Evolutionary conservation across 2,888 invertebrate genomes (phyloP).

Genomic region (Agonopterix arenella): DNA sequence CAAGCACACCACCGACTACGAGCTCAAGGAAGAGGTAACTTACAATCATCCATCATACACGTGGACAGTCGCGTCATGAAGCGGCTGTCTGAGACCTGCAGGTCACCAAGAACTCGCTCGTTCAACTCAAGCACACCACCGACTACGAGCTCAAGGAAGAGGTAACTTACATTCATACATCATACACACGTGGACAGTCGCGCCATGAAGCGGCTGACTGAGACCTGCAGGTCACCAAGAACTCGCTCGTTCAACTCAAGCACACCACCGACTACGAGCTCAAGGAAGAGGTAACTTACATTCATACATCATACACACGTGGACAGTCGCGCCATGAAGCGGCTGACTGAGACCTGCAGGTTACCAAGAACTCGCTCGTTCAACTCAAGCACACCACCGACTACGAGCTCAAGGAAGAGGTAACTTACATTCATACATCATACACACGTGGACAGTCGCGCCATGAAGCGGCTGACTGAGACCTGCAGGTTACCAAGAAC

Average conservation of each 20-base stretch:
- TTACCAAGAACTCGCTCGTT: constrained; percentile 81
- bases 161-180: constrained; percentile 23
- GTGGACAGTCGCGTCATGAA: constrained; percentile 69
- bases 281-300: constrained; percentile 80
- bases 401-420: constrained; percentile 86
- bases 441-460: too few relatives aligned
- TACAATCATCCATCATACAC: background rate
- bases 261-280: constrained; percentile 85
- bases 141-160: constrained; percentile 89
- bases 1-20: constrained; percentile 85
- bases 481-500: constrained; percentile 77
- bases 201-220: too few relatives aligned
- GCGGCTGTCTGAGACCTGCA: constrained; percentile 78
- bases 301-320: too few relatives aligned
- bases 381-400: constrained; percentile 87
- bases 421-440: too few relatives aligned
- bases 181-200: too few relatives aligned
- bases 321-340: too few relatives aligned
- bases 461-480: too few relatives aligned
- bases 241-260: constrained; percentile 85
- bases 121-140: constrained; percentile 84
- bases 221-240: too few relatives aligned
- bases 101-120: constrained; percentile 80
- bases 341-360: too few relatives aligned
- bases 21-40: constrained; percentile 83